Evolutionary conservation across 2,888 invertebrate genomes (phyloP), one percentile per base, ranked within the genome.

Genomic region (Agonopterix heracliana): DNA sequence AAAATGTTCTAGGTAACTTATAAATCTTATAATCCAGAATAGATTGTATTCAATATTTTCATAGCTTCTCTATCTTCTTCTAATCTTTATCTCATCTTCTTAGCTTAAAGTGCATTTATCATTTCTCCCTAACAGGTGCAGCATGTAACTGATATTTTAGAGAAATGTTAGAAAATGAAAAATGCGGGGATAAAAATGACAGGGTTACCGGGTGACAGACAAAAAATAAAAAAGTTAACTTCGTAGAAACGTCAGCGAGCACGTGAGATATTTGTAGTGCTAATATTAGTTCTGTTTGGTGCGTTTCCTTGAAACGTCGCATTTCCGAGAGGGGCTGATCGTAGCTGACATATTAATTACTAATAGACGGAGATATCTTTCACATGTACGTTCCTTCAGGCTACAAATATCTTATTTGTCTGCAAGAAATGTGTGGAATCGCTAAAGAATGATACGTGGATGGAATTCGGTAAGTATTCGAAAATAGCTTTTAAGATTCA

Each of bases 241-340:
- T 84, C 81, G 57, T 50, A 61, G 87, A 86, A 86, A 56, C 64
- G 58, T 71, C 77, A 60, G 74, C 75, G 63, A 50, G 63, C 61
- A 74, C 75, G 80, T 78, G 83, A 78, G 78, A 79, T 77, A 78
- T 81, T 83, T 82, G 80, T 73, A 62, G 71, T 74, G 80, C 84
- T 81, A 84, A 85, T 82, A 83, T 85, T 83, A 81, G 83, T 74
- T 69, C 56, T 67, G 67, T 61, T 38, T 44, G 44, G 43, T 57
- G 68, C 66, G 57, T 68, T 84, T 85, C 84, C 71, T 59, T 75
- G 85, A 84, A 84, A 47, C 61, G 66, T 54, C 58, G 57, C 60
- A 62, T 63, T 71, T 68, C 67, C 63, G 66, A 61, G 68, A 66
- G 65, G 56, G 57, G 49, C 49, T 36, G 59, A 53, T 62, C 63